phyloP scores from a whole-genome alignment of 2,888 invertebrate species.

The Drymonia ruficornis region DNA sequence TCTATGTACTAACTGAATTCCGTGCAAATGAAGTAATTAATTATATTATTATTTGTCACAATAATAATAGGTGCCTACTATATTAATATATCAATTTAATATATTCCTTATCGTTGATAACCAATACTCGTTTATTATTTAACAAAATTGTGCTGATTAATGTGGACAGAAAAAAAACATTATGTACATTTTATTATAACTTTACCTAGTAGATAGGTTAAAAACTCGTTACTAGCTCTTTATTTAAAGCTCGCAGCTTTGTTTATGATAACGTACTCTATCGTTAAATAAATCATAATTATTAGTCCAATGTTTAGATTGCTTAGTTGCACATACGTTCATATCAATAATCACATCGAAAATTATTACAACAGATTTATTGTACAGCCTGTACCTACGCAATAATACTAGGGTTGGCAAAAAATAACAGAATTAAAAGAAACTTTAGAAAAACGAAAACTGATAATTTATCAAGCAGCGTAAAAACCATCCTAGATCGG shows the following conservation, averaged over 20 bases:
- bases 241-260: not conserved
- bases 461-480: too few species aligned
- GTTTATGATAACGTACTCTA: not conserved
- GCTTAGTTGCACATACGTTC: conserved; percentile 18
- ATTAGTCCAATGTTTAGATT: not conserved
- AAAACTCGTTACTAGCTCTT: not conserved
- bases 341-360: conserved; percentile 29
- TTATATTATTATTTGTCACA: not conserved
- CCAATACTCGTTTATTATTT: too few species aligned
- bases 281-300: not conserved
- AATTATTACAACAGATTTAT: conserved; percentile 34
- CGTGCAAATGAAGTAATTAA: not conserved
- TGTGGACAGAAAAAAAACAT: too few species aligned
- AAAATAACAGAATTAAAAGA: not conserved
- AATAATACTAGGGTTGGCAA: conserved; percentile 20
- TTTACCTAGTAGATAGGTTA: too few species aligned
- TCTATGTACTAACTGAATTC: not conserved
- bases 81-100: too few species aligned
- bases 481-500: too few species aligned
- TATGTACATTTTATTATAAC: too few species aligned
- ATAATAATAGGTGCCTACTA: too few species aligned
- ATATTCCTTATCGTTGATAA: too few species aligned
- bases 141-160: too few species aligned
- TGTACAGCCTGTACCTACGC: conserved; percentile 21
- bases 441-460: too few species aligned